Percentiles rank a stretch among this genome's conserved stretches.
phyloP scores from a whole-genome alignment of 23 tunicate species.

The Diplosoma virens region DNA sequence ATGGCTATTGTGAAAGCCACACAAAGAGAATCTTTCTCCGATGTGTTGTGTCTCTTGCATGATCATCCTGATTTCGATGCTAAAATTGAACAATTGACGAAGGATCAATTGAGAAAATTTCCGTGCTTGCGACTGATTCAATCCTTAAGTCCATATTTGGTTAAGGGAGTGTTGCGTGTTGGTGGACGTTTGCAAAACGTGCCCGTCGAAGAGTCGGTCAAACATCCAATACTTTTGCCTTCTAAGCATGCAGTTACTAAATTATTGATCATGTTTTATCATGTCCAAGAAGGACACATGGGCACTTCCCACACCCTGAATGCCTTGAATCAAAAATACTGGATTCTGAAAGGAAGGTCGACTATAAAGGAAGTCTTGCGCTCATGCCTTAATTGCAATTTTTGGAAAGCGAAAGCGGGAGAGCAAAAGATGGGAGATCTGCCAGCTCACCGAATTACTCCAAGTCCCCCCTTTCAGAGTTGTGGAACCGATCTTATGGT shows the following conservation, averaged over 20 bases:
- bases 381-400: not conserved
- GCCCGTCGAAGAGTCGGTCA: too few species aligned
- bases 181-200: too few species aligned
- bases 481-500: conserved; percentile 24
- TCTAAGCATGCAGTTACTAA: not conserved
- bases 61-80: too few species aligned
- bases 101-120: not conserved
- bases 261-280: not conserved
- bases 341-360: conserved; percentile 36
- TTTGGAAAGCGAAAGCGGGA: conserved; percentile 33
- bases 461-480: conserved; percentile 11
- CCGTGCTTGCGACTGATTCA: not conserved
- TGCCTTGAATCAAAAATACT: not conserved
- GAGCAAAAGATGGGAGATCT: conserved; percentile 32
- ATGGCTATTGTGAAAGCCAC: conserved; percentile 17
- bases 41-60: not conserved
- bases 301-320: conserved; percentile 31
- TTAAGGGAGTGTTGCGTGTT: too few species aligned
- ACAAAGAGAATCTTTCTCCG: conserved; percentile 8
- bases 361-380: not conserved
- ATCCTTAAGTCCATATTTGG: too few species aligned
- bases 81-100: not conserved
- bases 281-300: conserved; percentile 23
- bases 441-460: conserved; percentile 26
- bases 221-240: conserved; percentile 30